These are phyloP conservation scores for Mallotus villosus DNA, from an alignment of 2,797 vertebrate species.

Conservation along the genomic window DNA sequence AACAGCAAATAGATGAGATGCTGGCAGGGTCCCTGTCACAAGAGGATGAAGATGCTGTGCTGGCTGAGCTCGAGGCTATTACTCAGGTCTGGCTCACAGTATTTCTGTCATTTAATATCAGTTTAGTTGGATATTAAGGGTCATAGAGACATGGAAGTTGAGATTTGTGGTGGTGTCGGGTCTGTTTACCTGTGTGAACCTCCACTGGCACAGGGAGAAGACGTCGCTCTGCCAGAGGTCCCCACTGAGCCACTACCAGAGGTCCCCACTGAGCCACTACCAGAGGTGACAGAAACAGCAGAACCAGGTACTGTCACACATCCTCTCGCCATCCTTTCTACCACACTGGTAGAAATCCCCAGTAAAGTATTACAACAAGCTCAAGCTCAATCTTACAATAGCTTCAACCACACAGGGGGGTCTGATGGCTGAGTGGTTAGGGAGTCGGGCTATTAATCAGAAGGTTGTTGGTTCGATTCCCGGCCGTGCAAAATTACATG, in stretches of 20 bases:
- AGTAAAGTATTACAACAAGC: background rate
- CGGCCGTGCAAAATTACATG: no score
- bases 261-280: conserved; percentile 76
- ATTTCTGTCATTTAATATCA: background rate
- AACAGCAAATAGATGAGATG: conserved; percentile 92
- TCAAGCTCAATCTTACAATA: no score
- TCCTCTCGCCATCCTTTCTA: no score
- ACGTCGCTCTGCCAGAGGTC: conserved; percentile 83
- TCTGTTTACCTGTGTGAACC: background rate
- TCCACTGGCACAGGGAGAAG: conserved; percentile 69
- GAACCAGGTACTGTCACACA: conserved; percentile 61
- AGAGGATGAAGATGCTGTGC: conserved; percentile 89
- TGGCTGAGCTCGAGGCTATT: conserved; percentile 89
- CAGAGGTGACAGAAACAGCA: conserved; percentile 62
- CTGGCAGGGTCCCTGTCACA: conserved; percentile 85
- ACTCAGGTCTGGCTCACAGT: conserved; percentile 79
- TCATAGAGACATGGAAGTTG: background rate
- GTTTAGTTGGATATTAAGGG: background rate
- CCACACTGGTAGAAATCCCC: background rate
- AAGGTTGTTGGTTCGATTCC: no score
- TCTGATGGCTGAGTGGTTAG: no score
- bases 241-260: conserved; percentile 79
- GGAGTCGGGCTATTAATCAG: no score
- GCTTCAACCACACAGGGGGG: no score
- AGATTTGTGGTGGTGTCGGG: background rate